Percentiles rank a stretch among this genome's conserved stretches.
Evolutionary conservation across 2,888 invertebrate species (phyloP).

Genomic region (Campopleginae sp.): DNA sequence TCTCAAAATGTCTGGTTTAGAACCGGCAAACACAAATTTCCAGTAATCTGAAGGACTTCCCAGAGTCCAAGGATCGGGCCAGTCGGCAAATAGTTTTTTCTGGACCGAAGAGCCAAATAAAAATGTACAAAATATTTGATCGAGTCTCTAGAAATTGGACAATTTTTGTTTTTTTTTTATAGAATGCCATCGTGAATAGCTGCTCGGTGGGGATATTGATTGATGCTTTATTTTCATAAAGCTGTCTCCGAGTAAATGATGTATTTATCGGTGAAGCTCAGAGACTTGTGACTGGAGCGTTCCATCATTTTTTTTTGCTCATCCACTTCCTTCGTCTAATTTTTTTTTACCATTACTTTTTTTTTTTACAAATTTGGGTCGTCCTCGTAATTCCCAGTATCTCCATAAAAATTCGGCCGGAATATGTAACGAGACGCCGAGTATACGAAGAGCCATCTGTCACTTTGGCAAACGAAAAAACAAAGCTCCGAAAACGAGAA

Average conservation of each 20-base stretch:
- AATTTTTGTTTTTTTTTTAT: no score
- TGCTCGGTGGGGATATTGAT: slow-evolving; percentile 12
- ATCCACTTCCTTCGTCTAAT: background rate
- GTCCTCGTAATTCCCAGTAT: background rate
- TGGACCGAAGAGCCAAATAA: no score
- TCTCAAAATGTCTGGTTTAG: no score
- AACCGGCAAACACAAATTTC: no score
- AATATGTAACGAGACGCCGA: slow-evolving; percentile 50
- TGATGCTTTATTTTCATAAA: background rate
- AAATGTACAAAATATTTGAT: no score
- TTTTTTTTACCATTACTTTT: background rate
- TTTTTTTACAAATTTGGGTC: background rate
- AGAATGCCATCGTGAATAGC: background rate
- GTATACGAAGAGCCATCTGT: slow-evolving; percentile 45
- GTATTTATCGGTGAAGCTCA: background rate
- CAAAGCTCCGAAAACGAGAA: background rate
- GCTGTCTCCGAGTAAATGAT: slow-evolving; percentile 2
- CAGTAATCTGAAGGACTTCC: no score
- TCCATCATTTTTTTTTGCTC: slow-evolving; percentile 7
- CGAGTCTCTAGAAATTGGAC: no score
- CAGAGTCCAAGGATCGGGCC: no score
- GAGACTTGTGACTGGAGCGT: background rate
- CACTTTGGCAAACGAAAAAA: background rate
- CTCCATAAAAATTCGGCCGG: slow-evolving; percentile 19
- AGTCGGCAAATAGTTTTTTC: no score